phyloP scores from a whole-genome alignment of 2,888 invertebrate genomes.

The Amiota communis region DNA sequence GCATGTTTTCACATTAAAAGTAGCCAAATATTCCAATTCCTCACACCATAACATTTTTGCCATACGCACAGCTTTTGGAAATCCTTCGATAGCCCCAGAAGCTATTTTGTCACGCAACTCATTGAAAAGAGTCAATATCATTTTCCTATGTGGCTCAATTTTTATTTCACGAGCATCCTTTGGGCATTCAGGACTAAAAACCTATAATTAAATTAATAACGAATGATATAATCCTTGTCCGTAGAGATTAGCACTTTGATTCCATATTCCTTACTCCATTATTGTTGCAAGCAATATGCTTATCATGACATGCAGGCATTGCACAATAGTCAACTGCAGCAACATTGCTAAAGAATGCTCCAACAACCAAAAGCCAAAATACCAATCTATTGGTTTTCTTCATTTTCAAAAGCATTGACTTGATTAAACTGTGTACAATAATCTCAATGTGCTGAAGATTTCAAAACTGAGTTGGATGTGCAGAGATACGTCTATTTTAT shows the following conservation, averaged over 20 bases:
- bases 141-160: conserved; percentile 42
- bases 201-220: conserved; percentile 35
- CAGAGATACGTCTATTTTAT: too few species aligned
- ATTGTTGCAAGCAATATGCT: conserved; percentile 54
- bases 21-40: conserved; percentile 50
- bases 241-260: not conserved
- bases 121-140: conserved; percentile 49
- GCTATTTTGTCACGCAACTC: conserved; percentile 50
- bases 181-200: conserved; percentile 49
- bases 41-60: conserved; percentile 56
- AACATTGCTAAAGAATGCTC: not conserved
- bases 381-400: not conserved
- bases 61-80: conserved; percentile 52
- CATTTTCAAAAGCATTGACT: not conserved
- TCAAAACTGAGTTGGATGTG: too few species aligned
- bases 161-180: conserved; percentile 41
- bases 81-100: conserved; percentile 43
- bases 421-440: too few species aligned
- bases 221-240: not conserved
- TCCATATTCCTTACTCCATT: conserved; percentile 45
- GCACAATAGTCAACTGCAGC: conserved; percentile 47
- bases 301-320: conserved; percentile 52
- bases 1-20: conserved; percentile 52
- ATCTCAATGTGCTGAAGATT: too few species aligned
- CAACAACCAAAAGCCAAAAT: not conserved